These are phyloP conservation scores for Rotaria socialis DNA, from an alignment of 2,888 invertebrate genomes.

Conservation along the genomic window DNA sequence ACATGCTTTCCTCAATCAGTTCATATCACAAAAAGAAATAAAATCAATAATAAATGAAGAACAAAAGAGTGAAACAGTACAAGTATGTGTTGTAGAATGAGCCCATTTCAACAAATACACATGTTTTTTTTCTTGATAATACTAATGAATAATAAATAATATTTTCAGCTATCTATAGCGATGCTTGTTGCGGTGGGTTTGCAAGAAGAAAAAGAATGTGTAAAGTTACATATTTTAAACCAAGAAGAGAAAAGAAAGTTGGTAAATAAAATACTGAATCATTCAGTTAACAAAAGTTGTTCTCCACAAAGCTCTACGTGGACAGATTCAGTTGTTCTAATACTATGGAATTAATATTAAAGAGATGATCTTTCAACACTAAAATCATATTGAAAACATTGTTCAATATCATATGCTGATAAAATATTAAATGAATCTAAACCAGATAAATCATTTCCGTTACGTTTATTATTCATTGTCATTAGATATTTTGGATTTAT, in stretches of 20 bases:
- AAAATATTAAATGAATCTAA: background rate
- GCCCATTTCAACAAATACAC: no score
- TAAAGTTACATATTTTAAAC: background rate
- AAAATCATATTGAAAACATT: slow-evolving; percentile 6
- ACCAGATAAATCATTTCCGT: background rate
- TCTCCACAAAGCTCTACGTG: background rate
- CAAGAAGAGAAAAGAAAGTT: background rate
- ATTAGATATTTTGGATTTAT: slow-evolving; percentile 18
- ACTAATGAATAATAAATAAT: background rate
- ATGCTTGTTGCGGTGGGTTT: background rate
- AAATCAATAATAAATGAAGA: no score
- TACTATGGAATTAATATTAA: background rate
- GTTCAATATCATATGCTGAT: background rate
- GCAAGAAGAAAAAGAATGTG: background rate
- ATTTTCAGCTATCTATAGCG: background rate
- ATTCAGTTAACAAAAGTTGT: no score
- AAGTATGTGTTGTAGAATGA: no score
- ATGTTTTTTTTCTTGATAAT: no score
- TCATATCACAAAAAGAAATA: no score
- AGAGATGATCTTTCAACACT: background rate
- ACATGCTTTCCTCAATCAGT: no score
- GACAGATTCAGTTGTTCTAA: background rate
- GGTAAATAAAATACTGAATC: background rate
- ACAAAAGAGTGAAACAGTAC: no score
- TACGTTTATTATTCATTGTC: background rate